These are phyloP conservation scores for Calameuta pallipes DNA, from an alignment of 2,888 invertebrate genomes.

Conservation along the genomic window DNA sequence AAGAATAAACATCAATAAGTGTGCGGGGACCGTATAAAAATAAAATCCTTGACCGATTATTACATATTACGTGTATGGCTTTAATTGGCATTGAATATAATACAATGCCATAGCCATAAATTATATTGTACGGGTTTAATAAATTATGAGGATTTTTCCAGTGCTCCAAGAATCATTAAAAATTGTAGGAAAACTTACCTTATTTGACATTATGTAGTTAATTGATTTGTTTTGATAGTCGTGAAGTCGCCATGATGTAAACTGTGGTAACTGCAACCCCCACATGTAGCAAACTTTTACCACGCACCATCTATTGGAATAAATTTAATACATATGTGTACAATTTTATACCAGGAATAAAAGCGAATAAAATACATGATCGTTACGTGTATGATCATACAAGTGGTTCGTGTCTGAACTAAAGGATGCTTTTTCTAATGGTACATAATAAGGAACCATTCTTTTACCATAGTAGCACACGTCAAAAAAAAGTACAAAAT, in stretches of 20 bases:
- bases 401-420: background rate
- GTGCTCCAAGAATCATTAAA: background rate
- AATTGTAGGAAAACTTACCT: slow-evolving; percentile 30
- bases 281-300: background rate
- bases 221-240: slow-evolving; percentile 46
- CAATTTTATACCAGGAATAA: background rate
- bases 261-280: background rate
- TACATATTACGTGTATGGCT: background rate
- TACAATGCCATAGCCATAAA: background rate
- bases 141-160: background rate
- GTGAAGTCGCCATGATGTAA: slow-evolving; percentile 42
- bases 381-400: background rate
- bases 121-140: background rate
- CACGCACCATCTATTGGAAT: background rate
- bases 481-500: too few relatives aligned
- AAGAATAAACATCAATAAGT: slow-evolving; percentile 31
- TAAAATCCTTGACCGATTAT: background rate
- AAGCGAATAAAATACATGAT: background rate
- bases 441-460: too few relatives aligned
- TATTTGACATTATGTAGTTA: slow-evolving; percentile 45
- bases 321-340: background rate
- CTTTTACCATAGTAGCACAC: too few relatives aligned
- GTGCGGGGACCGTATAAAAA: slow-evolving; percentile 23
- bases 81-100: background rate
- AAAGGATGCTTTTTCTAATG: too few relatives aligned